phyloP scores from a whole-genome alignment of 1,140 invertebrate species.

The Bombus polaris region DNA sequence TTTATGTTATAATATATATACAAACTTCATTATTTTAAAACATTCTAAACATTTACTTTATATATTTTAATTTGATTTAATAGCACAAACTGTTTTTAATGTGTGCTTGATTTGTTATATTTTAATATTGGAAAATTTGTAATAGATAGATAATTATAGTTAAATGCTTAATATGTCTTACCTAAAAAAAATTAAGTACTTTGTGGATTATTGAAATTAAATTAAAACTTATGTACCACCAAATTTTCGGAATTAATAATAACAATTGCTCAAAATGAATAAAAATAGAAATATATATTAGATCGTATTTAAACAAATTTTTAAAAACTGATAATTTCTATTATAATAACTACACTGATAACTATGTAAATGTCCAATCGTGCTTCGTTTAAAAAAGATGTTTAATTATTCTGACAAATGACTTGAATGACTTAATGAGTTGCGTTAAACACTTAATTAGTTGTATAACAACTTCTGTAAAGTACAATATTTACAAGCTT shows the following conservation, averaged over 20 bases:
- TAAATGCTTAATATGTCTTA: conserved; percentile 20
- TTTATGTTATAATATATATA: not conserved
- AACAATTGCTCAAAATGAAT: not conserved
- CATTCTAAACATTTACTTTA: not conserved
- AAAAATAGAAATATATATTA: not conserved
- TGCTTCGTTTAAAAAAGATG: not conserved
- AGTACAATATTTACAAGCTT: conserved; percentile 13
- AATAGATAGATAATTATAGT: not conserved
- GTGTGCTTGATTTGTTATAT: not conserved
- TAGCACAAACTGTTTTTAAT: not conserved
- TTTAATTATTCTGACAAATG: not conserved
- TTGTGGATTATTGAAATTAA: not conserved
- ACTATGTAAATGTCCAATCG: not conserved
- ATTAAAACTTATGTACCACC: not conserved
- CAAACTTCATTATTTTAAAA: not conserved
- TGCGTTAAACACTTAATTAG: not conserved
- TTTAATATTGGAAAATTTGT: conserved; percentile 1
- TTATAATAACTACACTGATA: not conserved
- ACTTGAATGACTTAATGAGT: not conserved
- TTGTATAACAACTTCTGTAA: not conserved
- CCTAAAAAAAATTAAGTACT: conserved; percentile 26
- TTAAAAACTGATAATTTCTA: not conserved
- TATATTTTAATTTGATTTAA: not conserved
- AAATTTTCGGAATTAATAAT: not conserved
- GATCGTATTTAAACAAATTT: not conserved